Conservation (phyloP, 2,888 invertebrate species). For the Drosophila sordidapex region DNA sequence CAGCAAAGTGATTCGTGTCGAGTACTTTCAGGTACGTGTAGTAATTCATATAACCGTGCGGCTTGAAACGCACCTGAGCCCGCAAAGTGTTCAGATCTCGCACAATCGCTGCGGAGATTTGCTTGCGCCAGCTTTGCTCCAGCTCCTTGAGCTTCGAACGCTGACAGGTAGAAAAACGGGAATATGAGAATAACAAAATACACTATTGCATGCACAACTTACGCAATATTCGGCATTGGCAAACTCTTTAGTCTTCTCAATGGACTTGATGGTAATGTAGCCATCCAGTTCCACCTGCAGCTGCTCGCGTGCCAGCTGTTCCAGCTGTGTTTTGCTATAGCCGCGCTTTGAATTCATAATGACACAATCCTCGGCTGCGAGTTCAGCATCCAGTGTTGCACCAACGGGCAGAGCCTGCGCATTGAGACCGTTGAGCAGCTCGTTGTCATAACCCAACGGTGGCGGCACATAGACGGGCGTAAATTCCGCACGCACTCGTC, state of each 20-base stretch:
- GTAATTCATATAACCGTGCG: conserved; percentile 87
- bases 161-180: conserved; percentile 83
- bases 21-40: conserved; percentile 90
- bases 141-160: conserved; percentile 87
- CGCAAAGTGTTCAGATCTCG: conserved; percentile 89
- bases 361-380: conserved; percentile 22
- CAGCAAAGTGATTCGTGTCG: conserved; percentile 87
- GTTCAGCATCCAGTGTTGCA: conserved; percentile 50
- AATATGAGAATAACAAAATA: not conserved
- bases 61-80: conserved; percentile 86
- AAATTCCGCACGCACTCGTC: conserved; percentile 87
- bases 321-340: conserved; percentile 86
- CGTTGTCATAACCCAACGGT: conserved; percentile 87
- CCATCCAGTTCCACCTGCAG: conserved; percentile 89
- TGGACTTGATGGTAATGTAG: conserved; percentile 89
- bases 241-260: conserved; percentile 85
- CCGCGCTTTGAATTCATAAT: conserved; percentile 85
- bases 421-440: conserved; percentile 88
- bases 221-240: conserved; percentile 85
- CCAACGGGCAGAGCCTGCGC: conserved; percentile 60
- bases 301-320: conserved; percentile 87
- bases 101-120: conserved; percentile 88
- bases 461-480: conserved; percentile 87
- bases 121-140: conserved; percentile 88
- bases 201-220: conserved; percentile 67